Percentiles rank a stretch among this genome's conserved stretches.
These are phyloP conservation scores for Trochalopteron elliotii DNA, from an alignment of 2,113 vertebrate genomes.

Conservation along the genomic window DNA sequence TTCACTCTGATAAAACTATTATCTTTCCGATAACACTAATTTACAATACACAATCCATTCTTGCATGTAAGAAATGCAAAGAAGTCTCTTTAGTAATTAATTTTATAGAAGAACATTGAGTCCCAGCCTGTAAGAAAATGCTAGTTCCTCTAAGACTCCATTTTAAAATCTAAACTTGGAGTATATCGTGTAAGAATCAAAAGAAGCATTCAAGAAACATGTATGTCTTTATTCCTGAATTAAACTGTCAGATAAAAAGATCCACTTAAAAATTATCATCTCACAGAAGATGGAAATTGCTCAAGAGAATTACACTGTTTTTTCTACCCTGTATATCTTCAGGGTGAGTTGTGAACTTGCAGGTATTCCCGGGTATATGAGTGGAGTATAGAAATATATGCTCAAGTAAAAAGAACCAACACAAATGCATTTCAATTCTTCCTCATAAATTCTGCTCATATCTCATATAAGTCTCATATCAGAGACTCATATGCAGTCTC, in stretches of 20 bases:
- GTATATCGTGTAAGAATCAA: not conserved
- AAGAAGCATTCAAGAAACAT: not conserved
- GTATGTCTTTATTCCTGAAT: not conserved
- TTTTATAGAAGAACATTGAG: not conserved
- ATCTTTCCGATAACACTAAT: not conserved
- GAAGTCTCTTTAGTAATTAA: not conserved
- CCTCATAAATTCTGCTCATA: not conserved
- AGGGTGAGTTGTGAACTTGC: not conserved
- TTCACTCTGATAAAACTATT: not conserved
- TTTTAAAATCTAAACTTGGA: not conserved
- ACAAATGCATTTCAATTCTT: not conserved
- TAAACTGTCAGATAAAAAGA: not conserved
- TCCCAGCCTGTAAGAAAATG: not conserved
- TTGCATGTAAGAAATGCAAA: not conserved
- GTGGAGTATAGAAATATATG: not conserved
- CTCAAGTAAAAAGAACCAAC: not conserved
- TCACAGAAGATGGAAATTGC: not conserved
- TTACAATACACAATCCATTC: not conserved
- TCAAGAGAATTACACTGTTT: not conserved
- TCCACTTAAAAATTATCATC: not conserved
- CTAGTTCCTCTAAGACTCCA: not conserved
- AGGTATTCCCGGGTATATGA: not conserved
- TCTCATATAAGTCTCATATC: no score
- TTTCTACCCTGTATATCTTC: not conserved
- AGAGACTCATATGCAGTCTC: not conserved